phyloP scores from a whole-genome alignment of 2,888 invertebrate genomes.

The Lepetodrilus schrolli region DNA sequence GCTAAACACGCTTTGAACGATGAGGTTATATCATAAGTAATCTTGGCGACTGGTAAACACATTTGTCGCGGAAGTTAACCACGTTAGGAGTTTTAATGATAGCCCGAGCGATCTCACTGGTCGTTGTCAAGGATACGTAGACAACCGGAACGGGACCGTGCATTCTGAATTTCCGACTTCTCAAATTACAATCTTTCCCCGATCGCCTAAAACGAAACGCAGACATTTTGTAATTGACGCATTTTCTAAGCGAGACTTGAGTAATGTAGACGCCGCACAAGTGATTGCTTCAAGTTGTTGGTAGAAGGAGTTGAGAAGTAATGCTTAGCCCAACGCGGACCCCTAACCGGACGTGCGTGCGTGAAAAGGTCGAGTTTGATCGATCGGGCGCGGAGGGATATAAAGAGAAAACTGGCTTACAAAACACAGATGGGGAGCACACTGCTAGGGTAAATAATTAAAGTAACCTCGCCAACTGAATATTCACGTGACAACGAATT shows the following conservation, averaged over 20 bases:
- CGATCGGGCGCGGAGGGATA: conserved; percentile 10
- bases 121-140: conserved; percentile 13
- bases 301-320: background rate
- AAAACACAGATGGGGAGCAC: background rate
- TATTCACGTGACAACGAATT: background rate
- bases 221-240: conserved; percentile 18
- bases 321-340: background rate
- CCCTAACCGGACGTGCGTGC: conserved; percentile 15
- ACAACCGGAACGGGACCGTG: conserved; percentile 12
- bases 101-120: background rate
- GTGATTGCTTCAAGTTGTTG: background rate
- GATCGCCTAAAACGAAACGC: conserved; percentile 3
- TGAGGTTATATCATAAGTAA: no score
- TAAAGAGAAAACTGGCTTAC: background rate
- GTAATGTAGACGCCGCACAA: background rate
- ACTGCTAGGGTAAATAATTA: conserved; percentile 6
- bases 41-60: no score
- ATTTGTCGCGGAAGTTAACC: background rate
- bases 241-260: background rate
- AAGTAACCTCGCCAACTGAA: background rate
- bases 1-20: no score
- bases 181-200: background rate
- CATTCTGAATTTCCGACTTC: conserved; percentile 1
- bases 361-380: conserved; percentile 18
- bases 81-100: background rate